A percentile compares a stretch with the other conserved stretches of the same genome.
phyloP scores from a whole-genome alignment of 53 echinoderm and acorn worm genomes.

The Henricia sp. region DNA sequence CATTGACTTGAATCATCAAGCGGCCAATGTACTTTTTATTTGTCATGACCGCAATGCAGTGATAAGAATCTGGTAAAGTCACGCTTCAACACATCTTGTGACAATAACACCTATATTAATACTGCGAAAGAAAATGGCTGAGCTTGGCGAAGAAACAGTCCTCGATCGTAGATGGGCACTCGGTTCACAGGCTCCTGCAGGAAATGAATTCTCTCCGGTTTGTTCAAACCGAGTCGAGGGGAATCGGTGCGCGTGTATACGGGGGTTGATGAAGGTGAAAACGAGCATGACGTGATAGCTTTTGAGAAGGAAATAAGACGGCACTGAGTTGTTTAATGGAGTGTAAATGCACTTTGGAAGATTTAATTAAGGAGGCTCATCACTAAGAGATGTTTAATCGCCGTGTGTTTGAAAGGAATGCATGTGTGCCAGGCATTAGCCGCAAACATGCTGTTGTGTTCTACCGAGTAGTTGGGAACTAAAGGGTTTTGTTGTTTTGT shows the following conservation, averaged over 20 bases:
- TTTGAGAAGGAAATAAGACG: constrained; percentile 42
- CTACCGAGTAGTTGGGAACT: no score
- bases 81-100: constrained; percentile 35
- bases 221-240: background rate
- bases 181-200: constrained; percentile 19
- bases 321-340: constrained; percentile 33
- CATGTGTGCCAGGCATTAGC: no score
- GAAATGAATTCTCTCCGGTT: constrained; percentile 47
- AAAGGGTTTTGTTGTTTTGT: no score
- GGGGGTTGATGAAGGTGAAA: constrained; percentile 15
- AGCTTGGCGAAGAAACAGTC: no score
- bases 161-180: no score
- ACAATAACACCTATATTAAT: constrained; percentile 51
- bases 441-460: no score
- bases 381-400: constrained; percentile 15
- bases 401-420: no score
- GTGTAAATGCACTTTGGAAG: constrained; percentile 51
- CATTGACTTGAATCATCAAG: constrained; percentile 40
- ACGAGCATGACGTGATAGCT: constrained; percentile 17
- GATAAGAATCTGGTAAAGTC: constrained; percentile 33
- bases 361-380: constrained; percentile 45
- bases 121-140: no score
- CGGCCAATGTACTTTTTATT: constrained; percentile 45
- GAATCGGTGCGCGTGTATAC: no score
- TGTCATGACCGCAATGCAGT: background rate